phyloP scores from a whole-genome alignment of 2,888 invertebrate genomes.

The Therioaphis trifolii region DNA sequence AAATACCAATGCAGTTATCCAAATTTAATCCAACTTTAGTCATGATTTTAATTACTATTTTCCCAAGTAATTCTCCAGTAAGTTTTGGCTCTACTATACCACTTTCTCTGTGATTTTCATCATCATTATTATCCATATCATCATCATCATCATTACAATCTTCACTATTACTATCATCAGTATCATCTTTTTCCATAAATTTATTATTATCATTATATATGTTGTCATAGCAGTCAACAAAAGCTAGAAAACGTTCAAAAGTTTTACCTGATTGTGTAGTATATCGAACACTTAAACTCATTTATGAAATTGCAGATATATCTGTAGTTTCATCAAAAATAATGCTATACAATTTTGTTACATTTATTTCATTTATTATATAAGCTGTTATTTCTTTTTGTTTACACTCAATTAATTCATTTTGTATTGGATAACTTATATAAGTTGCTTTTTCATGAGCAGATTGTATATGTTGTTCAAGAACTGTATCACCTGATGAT shows the following conservation, averaged over 20 bases:
- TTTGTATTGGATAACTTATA: no score
- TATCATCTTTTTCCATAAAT: no score
- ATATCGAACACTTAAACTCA: background rate
- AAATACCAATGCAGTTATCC: background rate
- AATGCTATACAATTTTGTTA: background rate
- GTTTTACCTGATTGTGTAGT: background rate
- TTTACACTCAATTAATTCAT: background rate
- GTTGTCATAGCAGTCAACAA: background rate
- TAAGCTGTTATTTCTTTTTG: background rate
- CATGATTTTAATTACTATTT: background rate
- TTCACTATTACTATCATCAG: no score
- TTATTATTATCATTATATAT: background rate
- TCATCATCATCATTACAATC: background rate
- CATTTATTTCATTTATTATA: background rate
- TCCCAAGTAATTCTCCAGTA: background rate
- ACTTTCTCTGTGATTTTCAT: background rate
- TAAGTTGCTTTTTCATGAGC: no score
- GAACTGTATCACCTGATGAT: no score
- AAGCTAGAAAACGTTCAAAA: background rate
- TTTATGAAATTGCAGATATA: constrained; percentile 27
- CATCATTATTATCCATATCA: background rate
- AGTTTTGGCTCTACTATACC: background rate
- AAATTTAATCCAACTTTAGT: background rate
- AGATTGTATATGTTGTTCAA: no score
- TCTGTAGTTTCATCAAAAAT: constrained; percentile 64